These are phyloP conservation scores for Connochaetes taurinus DNA, from an alignment of 2,113 vertebrate genomes.

Conservation along the genomic window DNA sequence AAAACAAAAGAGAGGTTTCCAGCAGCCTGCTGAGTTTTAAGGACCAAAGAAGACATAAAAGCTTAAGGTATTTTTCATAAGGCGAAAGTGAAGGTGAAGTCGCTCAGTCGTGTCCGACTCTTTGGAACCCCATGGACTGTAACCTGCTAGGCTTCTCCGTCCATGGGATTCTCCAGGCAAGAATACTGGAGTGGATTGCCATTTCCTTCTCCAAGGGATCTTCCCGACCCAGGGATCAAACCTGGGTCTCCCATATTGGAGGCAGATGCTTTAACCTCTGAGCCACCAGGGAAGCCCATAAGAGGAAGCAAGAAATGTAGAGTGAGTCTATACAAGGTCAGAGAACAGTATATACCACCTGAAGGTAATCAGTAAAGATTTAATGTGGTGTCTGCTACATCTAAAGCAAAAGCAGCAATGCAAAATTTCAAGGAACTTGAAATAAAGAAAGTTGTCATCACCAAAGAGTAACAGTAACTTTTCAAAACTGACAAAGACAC, in stretches of 20 bases:
- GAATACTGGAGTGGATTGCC: too few species aligned
- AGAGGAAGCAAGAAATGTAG: background rate
- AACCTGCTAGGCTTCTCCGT: too few species aligned
- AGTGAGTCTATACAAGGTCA: background rate
- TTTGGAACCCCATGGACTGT: too few species aligned
- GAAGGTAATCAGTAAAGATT: background rate
- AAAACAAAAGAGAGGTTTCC: background rate
- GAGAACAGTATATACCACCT: background rate
- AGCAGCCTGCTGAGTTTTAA: background rate
- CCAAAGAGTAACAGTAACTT: background rate
- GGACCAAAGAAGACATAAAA: background rate
- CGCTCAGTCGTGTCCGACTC: too few species aligned
- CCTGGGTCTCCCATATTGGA: too few species aligned
- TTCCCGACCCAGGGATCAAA: too few species aligned
- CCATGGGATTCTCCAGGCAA: too few species aligned
- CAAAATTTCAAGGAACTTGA: background rate
- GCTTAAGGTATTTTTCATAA: too few species aligned
- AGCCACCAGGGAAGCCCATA: too few species aligned
- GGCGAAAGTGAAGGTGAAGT: too few species aligned
- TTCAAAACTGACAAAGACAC: background rate
- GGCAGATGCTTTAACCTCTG: too few species aligned
- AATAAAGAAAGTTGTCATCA: background rate
- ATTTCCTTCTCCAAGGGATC: too few species aligned
- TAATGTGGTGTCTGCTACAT: background rate
- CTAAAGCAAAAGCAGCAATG: background rate